These are phyloP conservation scores for Syritta pipiens DNA, from an alignment of 2,888 invertebrate genomes.

Conservation along the genomic window DNA sequence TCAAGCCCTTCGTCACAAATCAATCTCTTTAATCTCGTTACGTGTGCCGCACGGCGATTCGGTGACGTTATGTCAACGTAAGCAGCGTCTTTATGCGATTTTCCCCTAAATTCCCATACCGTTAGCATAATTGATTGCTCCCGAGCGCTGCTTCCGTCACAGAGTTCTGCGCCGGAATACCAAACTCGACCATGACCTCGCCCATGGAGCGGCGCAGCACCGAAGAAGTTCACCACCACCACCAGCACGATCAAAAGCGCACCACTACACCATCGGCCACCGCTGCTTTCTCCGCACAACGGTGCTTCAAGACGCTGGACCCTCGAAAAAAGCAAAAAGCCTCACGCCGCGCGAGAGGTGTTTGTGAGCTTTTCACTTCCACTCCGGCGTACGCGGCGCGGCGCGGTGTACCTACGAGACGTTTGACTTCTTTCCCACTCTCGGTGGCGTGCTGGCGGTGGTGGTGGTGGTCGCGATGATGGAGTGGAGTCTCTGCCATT, in stretches of 20 bases:
- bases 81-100: constrained; percentile 8
- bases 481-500: constrained; percentile 27
- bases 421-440: constrained; percentile 54
- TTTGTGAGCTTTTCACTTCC: constrained; percentile 45
- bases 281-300: constrained; percentile 4
- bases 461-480: constrained; percentile 34
- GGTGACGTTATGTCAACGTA: constrained; percentile 49
- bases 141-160: constrained; percentile 29
- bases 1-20: constrained; percentile 54
- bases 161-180: not conserved
- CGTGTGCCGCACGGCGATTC: too few relatives aligned
- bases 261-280: not conserved
- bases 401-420: constrained; percentile 34
- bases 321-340: constrained; percentile 10
- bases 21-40: constrained; percentile 55
- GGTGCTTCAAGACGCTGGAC: not conserved
- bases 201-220: constrained; percentile 33
- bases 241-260: not conserved
- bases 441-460: not conserved
- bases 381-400: constrained; percentile 7
- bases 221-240: constrained; percentile 35
- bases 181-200: constrained; percentile 68
- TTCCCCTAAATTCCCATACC: not conserved
- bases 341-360: constrained; percentile 32
- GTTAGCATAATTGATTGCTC: constrained; percentile 39